Base-by-base conservation (phyloP, 2,888 invertebrate species). In the Pocota personata region DNA sequence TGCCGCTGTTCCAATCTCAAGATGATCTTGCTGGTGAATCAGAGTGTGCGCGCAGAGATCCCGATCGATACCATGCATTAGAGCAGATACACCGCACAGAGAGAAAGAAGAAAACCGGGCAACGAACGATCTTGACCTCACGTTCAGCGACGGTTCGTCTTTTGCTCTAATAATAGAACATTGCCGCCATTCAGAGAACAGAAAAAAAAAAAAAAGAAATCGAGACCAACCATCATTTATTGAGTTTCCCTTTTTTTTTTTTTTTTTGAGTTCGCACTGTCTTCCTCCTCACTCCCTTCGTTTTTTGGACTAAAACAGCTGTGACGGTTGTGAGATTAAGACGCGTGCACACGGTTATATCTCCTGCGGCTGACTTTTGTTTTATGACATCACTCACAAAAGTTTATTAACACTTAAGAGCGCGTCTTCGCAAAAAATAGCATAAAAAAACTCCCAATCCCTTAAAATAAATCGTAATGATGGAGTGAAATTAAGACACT, bases 61-160 rank as follows among this genome's bases (percentile, higher is more conserved):
- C 37, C 37, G 55, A 83, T 78, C 67, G 66, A 37, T 52, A 57
- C 12, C 46, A 37, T 69, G 60, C n/a, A 55, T 67, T 27, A 27
- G 73, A 75, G n/a, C 16, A 48, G 32, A 69, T 14, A 52, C 35
- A 37, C 35, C 35, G 48, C 37, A 58, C 14, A 64, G 66, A 40
- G 52, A 40, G 30, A 73, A 46, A 19, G 35, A 57, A 14, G 30
- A 69, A 72, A 69, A 69, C 60, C 46, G 75, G 79, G 66, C 87
- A 83, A 84, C 66, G 83, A 87, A 87, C 87, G 83, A 84, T 84
- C 87, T 87, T 87, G 87, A 87, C 83, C 83, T 79, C 83, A 86
- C 76, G 80, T 80, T 69, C 84, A 71, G 48, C 52, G 46, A 60
- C 57, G 82, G 67, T 66, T 55, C 48, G 82, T 52, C 82, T 76